Base-by-base conservation (phyloP, 2,797 vertebrate species). In the Falco novaeseelandiae region DNA sequence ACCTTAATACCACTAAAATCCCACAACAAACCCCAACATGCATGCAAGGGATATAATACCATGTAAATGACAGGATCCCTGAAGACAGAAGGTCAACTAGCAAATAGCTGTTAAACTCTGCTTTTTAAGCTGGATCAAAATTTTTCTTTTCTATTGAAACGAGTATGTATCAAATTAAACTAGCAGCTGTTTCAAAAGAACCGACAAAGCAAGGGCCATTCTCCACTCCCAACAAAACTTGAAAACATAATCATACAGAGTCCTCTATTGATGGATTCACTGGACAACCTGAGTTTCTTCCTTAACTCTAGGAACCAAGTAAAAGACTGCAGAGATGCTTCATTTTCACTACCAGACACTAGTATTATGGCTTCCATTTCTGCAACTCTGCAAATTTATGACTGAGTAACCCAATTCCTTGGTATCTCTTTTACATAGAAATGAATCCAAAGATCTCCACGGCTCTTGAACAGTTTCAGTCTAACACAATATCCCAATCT, bases 1-100 rank as follows among this genome's bases (percentile, higher is more conserved):
- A 90, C 78, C 71, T 93, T 94, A 95, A 85, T 83, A 87, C 51
- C 48, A 77, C 36, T 83, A 66, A 92, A 96, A 89, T 62, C 67
- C 38, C 73, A 20, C 78, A 80, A 82, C 59, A 89, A 89, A 89
- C 44, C 6, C 8, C 55, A 76, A 62, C 17, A 72, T 36, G 61
- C 23, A 82, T 8, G 14, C 16, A 67, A 79, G 1, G 6, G 16
- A 58, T 89, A 42, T 77, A 90, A 89, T 27, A 15, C 27, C 78
- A 65, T 36, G 51, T 49, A 73, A 94, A 92, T 38, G 13, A 82
- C 78, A 95, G 83, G 83, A 94, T 72, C 42, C 73, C 26, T 2
- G 1, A 79, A 90, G 30, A 52, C 12, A 66, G 66, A 81, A 83
- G 66, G 46, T 84, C 73, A 79, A 23, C 23, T 51, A 79, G 44